phyloP scores from a whole-genome alignment of 1,140 invertebrate genomes.

The Geopemphigus sp. region DNA sequence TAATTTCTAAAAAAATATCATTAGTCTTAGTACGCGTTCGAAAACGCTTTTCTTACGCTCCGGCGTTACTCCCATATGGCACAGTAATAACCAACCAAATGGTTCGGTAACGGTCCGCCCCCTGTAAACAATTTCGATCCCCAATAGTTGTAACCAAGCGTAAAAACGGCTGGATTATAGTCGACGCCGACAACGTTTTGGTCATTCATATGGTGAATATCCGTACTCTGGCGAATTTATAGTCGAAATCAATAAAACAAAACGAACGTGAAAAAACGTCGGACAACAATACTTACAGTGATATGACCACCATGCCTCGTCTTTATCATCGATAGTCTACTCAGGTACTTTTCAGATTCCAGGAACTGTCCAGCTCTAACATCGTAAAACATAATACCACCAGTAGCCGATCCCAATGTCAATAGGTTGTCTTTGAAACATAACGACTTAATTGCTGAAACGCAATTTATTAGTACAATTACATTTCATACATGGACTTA shows the following conservation, averaged over 20 bases:
- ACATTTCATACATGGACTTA: no score
- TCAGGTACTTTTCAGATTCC: constrained; percentile 83
- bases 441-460: constrained; percentile 74
- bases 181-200: no score
- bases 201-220: no score
- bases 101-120: constrained; percentile 87
- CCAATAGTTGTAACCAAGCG: constrained; percentile 89
- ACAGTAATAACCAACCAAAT: constrained; percentile 81
- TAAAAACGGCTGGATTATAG: constrained; percentile 91
- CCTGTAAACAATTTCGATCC: constrained; percentile 89
- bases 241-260: no score
- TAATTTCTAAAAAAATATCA: no score
- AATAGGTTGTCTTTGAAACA: constrained; percentile 85
- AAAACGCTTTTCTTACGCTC: no score
- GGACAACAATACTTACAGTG: constrained; percentile 65
- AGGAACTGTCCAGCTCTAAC: constrained; percentile 91
- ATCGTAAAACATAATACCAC: constrained; percentile 57
- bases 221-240: no score
- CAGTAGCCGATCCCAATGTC: constrained; percentile 88
- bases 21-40: no score
- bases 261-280: no score
- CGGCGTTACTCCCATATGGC: constrained; percentile 71
- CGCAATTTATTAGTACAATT: constrained; percentile 55
- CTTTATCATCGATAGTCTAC: constrained; percentile 81
- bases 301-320: constrained; percentile 85